phyloP scores from a whole-genome alignment of 2,113 vertebrate species.

The Cygnus buccinator region DNA sequence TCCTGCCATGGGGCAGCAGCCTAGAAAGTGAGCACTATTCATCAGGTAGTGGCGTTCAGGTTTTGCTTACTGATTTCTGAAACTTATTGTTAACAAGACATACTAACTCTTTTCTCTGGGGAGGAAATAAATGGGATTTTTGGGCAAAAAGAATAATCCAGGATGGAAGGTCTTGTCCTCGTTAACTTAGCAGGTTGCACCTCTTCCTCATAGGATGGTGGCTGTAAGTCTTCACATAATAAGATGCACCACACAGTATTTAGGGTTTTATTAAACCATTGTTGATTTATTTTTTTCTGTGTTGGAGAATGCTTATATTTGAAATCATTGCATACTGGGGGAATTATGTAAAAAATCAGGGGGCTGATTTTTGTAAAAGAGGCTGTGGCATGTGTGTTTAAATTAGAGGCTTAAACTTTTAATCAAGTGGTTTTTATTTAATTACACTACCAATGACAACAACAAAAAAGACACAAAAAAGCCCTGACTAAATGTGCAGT shows the following conservation, averaged over 20 bases:
- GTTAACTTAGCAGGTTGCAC: neutral
- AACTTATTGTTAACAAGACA: neutral
- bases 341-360: neutral
- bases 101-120: neutral
- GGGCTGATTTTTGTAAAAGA: neutral
- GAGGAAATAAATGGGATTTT: neutral
- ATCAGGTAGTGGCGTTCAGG: neutral
- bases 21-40: neutral
- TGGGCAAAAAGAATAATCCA: neutral
- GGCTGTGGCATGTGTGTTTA: neutral
- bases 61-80: neutral
- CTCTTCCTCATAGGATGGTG: neutral
- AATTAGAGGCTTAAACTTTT: neutral
- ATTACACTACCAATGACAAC: neutral
- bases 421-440: neutral
- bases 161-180: neutral
- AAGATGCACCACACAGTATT: rapidly evolving
- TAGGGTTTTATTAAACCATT: neutral
- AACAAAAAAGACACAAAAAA: neutral
- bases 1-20: neutral
- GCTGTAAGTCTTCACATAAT: neutral
- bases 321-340: neutral
- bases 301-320: neutral
- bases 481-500: neutral
- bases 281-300: neutral